Base-by-base conservation (phyloP, 2,797 vertebrate genomes). In the Falco berigora region DNA sequence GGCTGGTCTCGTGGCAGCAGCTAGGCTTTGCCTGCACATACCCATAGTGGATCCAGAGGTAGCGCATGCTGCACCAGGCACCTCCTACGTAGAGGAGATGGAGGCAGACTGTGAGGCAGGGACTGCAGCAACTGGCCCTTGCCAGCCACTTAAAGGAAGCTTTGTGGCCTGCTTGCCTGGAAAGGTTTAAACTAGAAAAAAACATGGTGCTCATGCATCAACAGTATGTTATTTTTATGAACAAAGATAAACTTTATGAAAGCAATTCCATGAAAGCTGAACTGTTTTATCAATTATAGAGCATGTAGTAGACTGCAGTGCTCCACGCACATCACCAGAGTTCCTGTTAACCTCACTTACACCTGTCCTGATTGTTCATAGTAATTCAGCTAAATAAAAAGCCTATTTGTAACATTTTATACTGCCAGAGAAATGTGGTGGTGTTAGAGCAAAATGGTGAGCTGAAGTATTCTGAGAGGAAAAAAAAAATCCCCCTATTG, bases 331-430 rank as follows among this genome's bases (percentile, higher is more conserved):
- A 40, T 38, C 42, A 86, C 38, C 1, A 2, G 46, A 61, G 77
- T 36, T 82, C 32, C 72, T 59, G 36, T 91, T 92, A 92, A 83
- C 52, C 71, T 86, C 76, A 40, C 13, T 77, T 56, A 76, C 19
- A 71, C 53, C 88, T 90, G 52, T 67, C 50, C 80, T 73, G 78
- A 52, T 15, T 86, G 38, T 75, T 69, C 5, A 77, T 40, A 88
- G 55, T 16, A 86, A 92, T 62, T 88, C 64, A 84, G 52, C 56
- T 79, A 80, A 78, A 75, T 44, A 72, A 94, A n/a, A 84, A 66
- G 22, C 40, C n/a, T 56, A 32, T 56, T 90, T 77, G n/a, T 84
- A 96, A 66, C 53, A 73, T 40, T 84, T 88, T 42, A 28, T 69
- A 16, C 22, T 42, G 52, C 7, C 69, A 88, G 71, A 50, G 53